These are phyloP conservation scores for Drosophila ustulata DNA, from an alignment of 2,888 invertebrate species.

Conservation along the genomic window DNA sequence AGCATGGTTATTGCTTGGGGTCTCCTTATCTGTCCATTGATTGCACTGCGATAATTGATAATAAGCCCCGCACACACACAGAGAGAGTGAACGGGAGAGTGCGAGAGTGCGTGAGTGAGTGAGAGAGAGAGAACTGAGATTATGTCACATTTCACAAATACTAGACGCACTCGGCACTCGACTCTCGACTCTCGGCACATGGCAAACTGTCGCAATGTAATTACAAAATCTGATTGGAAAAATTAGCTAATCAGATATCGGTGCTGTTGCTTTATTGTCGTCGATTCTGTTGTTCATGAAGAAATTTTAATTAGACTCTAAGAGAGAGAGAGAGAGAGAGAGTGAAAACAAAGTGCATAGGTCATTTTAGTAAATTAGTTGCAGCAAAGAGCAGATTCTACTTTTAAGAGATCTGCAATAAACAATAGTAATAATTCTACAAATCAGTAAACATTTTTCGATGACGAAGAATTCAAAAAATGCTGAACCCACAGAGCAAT, in stretches of 20 bases:
- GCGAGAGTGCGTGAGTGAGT: slow-evolving; percentile 22
- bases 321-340: background rate
- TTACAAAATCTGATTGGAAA: slow-evolving; percentile 68
- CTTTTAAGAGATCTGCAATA: no score
- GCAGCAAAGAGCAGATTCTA: background rate
- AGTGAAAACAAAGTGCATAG: background rate
- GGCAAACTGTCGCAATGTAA: slow-evolving; percentile 42
- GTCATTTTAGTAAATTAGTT: background rate
- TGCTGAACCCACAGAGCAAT: slow-evolving; percentile 28
- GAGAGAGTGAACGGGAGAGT: slow-evolving; percentile 44
- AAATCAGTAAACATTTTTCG: no score
- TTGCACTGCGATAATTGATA: slow-evolving; percentile 62
- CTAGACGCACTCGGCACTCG: slow-evolving; percentile 11
- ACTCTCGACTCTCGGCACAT: background rate
- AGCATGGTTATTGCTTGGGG: slow-evolving; percentile 25
- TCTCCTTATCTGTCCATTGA: slow-evolving; percentile 69
- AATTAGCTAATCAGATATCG: slow-evolving; percentile 39
- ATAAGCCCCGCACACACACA: slow-evolving; percentile 27
- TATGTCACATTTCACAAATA: slow-evolving; percentile 51
- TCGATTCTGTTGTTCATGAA: background rate
- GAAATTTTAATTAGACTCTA: background rate
- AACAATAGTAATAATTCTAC: no score
- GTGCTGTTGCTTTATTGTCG: background rate
- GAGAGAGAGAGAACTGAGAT: slow-evolving; percentile 41
- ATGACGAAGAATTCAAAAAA: background rate